These are phyloP conservation scores for Melopsittacus undulatus DNA, from an alignment of 2,797 vertebrate genomes.

Conservation along the genomic window DNA sequence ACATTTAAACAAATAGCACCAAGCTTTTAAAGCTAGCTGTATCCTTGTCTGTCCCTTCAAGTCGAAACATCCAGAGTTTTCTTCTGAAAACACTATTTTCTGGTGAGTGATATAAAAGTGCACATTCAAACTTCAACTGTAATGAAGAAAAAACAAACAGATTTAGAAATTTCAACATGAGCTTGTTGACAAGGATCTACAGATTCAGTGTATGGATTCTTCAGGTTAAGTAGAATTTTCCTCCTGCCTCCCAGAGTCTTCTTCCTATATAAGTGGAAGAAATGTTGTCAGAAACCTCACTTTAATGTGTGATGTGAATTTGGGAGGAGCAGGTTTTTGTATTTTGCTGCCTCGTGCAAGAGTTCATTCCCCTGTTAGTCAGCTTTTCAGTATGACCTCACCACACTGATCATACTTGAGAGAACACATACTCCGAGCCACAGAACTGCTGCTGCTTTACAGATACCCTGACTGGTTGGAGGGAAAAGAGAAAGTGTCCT, in stretches of 20 bases:
- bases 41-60: neutral
- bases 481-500: neutral
- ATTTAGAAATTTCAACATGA: neutral
- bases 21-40: neutral
- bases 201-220: neutral
- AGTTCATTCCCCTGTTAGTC: constrained; percentile 10
- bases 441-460: neutral
- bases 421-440: neutral
- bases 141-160: neutral
- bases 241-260: neutral
- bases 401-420: neutral
- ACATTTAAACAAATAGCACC: neutral
- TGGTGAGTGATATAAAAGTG: neutral
- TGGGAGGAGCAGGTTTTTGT: constrained; percentile 23
- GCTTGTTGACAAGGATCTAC: neutral
- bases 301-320: neutral
- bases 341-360: neutral
- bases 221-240: neutral
- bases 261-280: neutral
- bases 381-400: constrained; percentile 17
- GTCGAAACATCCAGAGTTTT: neutral
- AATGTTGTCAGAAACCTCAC: neutral
- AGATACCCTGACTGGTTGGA: neutral
- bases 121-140: neutral
- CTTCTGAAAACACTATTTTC: neutral